A percentile compares a stretch with the other conserved stretches of the same genome.
phyloP scores from a whole-genome alignment of 1,140 invertebrate species.

The Philaenus spumarius region DNA sequence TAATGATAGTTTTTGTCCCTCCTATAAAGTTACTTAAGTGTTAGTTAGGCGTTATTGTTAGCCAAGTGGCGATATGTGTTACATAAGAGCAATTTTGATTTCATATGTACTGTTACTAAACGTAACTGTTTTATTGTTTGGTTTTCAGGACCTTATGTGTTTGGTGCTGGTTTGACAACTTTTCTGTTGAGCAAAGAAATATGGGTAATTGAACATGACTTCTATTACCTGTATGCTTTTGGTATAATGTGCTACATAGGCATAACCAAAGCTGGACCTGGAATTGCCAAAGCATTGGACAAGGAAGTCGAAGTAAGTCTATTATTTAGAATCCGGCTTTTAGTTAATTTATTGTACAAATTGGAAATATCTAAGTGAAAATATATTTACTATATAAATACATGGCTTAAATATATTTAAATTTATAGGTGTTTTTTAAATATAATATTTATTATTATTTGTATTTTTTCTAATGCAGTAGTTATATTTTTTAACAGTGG shows the following conservation, averaged over 20 bases:
- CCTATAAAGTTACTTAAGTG: too few species aligned
- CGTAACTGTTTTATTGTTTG: too few species aligned
- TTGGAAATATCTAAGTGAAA: too few species aligned
- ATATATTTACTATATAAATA: too few species aligned
- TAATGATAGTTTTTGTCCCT: too few species aligned
- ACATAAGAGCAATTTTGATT: too few species aligned
- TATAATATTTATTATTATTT: too few species aligned
- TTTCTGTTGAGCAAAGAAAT: slow-evolving; percentile 88
- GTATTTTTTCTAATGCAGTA: background rate
- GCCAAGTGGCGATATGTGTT: background rate
- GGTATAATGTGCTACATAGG: slow-evolving; percentile 56
- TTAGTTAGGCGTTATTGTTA: too few species aligned
- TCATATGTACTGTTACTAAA: background rate
- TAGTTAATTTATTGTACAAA: too few species aligned
- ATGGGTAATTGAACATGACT: slow-evolving; percentile 88
- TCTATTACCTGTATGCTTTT: slow-evolving; percentile 70
- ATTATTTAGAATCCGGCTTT: too few species aligned
- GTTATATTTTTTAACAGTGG: too few species aligned
- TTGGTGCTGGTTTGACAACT: slow-evolving; percentile 68
- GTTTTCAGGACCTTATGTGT: slow-evolving; percentile 74
- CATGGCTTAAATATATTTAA: too few species aligned
- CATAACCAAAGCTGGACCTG: slow-evolving; percentile 67
- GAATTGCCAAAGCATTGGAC: slow-evolving; percentile 53
- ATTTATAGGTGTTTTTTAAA: background rate
- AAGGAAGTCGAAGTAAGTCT: slow-evolving; percentile 64